Conservation (phyloP, 2,797 vertebrate species). For the Takifugu ocellatus region DNA sequence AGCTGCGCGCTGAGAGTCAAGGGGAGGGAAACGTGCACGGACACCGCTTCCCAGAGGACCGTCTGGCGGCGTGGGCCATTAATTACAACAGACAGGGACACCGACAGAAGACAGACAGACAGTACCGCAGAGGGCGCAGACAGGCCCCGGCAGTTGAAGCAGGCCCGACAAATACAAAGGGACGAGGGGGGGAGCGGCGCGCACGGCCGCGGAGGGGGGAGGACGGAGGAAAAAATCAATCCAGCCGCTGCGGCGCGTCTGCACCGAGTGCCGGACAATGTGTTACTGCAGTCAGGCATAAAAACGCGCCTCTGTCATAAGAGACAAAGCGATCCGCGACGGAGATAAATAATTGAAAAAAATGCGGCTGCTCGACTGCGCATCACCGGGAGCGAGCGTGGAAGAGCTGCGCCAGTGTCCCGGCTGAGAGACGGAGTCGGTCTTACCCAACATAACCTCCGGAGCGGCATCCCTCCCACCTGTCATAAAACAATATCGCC, state of each 20-base stretch:
- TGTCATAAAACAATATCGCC: slow-evolving; percentile 49
- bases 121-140: slow-evolving; percentile 74
- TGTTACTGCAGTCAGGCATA: slow-evolving; percentile 46
- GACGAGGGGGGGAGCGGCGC: slow-evolving; percentile 55
- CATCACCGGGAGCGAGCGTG: slow-evolving; percentile 75
- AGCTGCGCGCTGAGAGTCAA: slow-evolving; percentile 50
- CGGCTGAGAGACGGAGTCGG: slow-evolving; percentile 66
- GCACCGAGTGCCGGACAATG: slow-evolving; percentile 33
- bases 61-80: slow-evolving; percentile 64
- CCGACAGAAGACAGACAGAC: slow-evolving; percentile 59
- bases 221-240: not conserved
- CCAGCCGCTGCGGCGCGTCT: slow-evolving; percentile 30
- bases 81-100: slow-evolving; percentile 68
- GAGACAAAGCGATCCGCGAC: slow-evolving; percentile 53
- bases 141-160: slow-evolving; percentile 58
- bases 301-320: slow-evolving; percentile 50
- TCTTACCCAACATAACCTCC: slow-evolving; percentile 7
- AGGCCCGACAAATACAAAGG: slow-evolving; percentile 72
- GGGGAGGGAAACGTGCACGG: slow-evolving; percentile 53
- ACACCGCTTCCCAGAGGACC: slow-evolving; percentile 59
- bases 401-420: slow-evolving; percentile 75
- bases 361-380: slow-evolving; percentile 75
- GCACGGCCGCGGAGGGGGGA: slow-evolving; percentile 51
- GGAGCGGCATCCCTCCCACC: slow-evolving; percentile 9
- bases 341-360: slow-evolving; percentile 71